A percentile compares a stretch with the other conserved stretches of the same genome.
Evolutionary conservation across 1,140 invertebrate species (phyloP).

Genomic region (Euwallacea fornicatus): DNA sequence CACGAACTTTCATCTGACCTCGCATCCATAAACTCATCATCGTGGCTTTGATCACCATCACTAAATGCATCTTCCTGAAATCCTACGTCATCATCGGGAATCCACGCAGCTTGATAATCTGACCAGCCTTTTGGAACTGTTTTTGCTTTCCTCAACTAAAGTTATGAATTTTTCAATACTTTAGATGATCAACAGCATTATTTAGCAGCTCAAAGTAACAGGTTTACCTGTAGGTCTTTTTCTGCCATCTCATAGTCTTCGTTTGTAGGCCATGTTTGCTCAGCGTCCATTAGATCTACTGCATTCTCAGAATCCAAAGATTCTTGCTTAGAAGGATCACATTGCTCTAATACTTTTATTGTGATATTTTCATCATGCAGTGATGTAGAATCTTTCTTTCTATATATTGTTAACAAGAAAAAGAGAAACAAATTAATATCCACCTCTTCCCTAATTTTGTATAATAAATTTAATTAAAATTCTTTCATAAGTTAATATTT

Average conservation of each 20-base stretch:
- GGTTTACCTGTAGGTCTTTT: slow-evolving; percentile 56
- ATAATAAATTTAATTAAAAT: too few relatives aligned
- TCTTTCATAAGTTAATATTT: too few relatives aligned
- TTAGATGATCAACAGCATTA: neutral
- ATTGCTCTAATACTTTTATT: slow-evolving; percentile 62
- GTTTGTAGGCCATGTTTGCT: slow-evolving; percentile 95
- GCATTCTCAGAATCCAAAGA: slow-evolving; percentile 77
- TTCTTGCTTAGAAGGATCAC: slow-evolving; percentile 73
- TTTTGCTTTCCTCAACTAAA: slow-evolving; percentile 11
- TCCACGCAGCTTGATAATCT: slow-evolving; percentile 97
- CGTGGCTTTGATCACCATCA: slow-evolving; percentile 52
- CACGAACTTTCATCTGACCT: slow-evolving; percentile 62
- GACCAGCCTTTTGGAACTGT: slow-evolving; percentile 87
- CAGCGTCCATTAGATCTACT: slow-evolving; percentile 89
- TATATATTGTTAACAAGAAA: neutral
- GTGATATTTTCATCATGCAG: slow-evolving; percentile 11
- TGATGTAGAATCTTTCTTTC: neutral
- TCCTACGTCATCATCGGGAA: slow-evolving; percentile 63
- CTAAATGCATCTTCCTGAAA: slow-evolving; percentile 53
- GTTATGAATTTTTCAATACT: neutral
- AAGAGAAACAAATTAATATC: too few relatives aligned
- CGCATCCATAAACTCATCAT: slow-evolving; percentile 56
- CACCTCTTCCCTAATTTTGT: too few relatives aligned
- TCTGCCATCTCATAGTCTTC: slow-evolving; percentile 81
- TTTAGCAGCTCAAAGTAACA: too few relatives aligned